Base-by-base conservation (phyloP, 1,140 invertebrate genomes). In the Formica selysi region DNA sequence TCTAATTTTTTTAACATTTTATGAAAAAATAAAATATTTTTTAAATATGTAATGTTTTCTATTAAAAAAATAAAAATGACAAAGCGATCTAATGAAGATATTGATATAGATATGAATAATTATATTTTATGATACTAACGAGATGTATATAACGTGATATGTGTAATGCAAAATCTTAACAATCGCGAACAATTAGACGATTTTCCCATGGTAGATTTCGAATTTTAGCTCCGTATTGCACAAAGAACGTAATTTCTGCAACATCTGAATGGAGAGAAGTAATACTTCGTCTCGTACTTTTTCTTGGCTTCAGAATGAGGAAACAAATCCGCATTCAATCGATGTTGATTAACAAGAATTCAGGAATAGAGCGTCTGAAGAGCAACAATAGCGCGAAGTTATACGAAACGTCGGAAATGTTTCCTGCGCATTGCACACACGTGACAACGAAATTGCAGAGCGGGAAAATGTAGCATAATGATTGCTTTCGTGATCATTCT, bases 361-460 rank as follows among this genome's bases (percentile, higher is more conserved):
- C 16, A 41, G 36, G 6, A 29, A 13, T 41, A 8, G 36, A 73
- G 16, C 38, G 19, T 59, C 0, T 73, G 54, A 61, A 81, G 16
- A 41, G 3, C 38, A 73, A 32, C 83, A 38, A 11, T n/a, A 44
- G 38, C 22, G 51, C 62, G 38, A 80, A 54, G 26, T 62, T 61
- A 67, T 85, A 36, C 36, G 74, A 85, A 85, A 85, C 26, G 16
- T 61, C 81, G 74, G 81, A 85, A 85, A 78, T 78, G 41, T 64
- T 78, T 78, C 73, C 54, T n/a, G 26, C 16, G 67, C 41, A 48
- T 71, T 71, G 36, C 65, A 57, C 64, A 80, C 7, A 10, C 36
- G 26, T 36, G 74, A 64, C 26, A 62, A 26, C 32, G 26, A 71
- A 59, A 81, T 81, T 81, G 67, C 54, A 73, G 51, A 8, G 36